Percentiles rank a stretch among this genome's conserved stretches.
Conservation (phyloP, 2,888 invertebrate genomes). For the Sceliomorpha sp. region DNA sequence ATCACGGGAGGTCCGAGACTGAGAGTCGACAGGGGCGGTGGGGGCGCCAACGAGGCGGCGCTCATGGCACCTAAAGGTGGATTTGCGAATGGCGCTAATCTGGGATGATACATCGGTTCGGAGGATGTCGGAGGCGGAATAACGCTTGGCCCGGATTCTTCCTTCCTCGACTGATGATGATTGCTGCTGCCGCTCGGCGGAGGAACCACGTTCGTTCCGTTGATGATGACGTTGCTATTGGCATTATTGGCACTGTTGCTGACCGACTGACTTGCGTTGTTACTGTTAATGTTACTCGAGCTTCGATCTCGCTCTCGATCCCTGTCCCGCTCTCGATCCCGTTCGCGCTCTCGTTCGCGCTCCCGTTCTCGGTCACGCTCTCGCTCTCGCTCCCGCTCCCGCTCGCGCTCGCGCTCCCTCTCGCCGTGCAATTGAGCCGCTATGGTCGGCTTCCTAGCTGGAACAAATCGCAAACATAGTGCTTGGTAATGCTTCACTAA, state of each 20-base stretch:
- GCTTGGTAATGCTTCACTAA: conserved; percentile 77
- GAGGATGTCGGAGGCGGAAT: conserved; percentile 39
- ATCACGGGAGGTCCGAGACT: conserved; percentile 63
- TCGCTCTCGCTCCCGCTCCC: conserved; percentile 76
- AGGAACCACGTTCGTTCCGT: conserved; percentile 20
- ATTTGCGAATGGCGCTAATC: conserved; percentile 66
- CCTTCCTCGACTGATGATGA: conserved; percentile 68
- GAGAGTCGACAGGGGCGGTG: conserved; percentile 62
- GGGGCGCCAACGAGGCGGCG: conserved; percentile 64
- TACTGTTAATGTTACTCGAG: conserved; percentile 37
- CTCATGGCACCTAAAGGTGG: conserved; percentile 68
- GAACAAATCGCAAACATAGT: conserved; percentile 82
- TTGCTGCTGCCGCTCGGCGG: conserved; percentile 52
- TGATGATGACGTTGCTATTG: conserved; percentile 45
- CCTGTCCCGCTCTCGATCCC: conserved; percentile 78
- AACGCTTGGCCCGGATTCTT: conserved; percentile 58
- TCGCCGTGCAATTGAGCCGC: conserved; percentile 81
- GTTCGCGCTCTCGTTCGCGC: conserved; percentile 82
- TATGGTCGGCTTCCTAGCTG: conserved; percentile 84
- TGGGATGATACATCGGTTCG: conserved; percentile 66
- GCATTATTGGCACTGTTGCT: conserved; percentile 43
- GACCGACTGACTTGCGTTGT: conserved; percentile 64
- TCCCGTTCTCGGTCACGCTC: conserved; percentile 53
- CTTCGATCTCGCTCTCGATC: conserved; percentile 61
- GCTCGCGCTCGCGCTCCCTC: conserved; percentile 81